Evolutionary conservation across 2,113 vertebrate species (phyloP), one percentile per base, ranked within the genome.

Genomic region (Gorsachius goisagi): DNA sequence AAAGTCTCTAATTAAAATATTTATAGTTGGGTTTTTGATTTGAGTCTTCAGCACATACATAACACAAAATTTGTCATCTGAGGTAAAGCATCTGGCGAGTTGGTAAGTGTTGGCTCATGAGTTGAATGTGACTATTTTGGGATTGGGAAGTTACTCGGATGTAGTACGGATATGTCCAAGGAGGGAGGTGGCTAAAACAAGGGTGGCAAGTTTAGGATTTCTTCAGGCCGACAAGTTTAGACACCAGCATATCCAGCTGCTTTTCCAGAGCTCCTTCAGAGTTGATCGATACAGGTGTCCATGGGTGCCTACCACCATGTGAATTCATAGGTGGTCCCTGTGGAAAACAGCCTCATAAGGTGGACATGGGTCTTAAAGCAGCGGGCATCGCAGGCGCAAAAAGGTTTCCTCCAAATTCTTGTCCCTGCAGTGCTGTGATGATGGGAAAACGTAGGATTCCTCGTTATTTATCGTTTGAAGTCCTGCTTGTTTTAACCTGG

Each of bases 1-100:
- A 92, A 93, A 90, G 45, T n/a, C n/a, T 28, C 10, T 63, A 50
- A 60, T 92, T 83, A 86, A 92, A 88, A 27, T 92, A 86, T 97
- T 96, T 96, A 95, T 93, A 67, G 94, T 82, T 88, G 33, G 75
- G 55, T 92, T 96, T 96, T 96, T 95, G 59, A 66, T 90, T 82
- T 64, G 45, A 90, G 88, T 85, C 73, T 66, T 78, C 71, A 30
- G 91, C 88, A 26, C 85, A 77, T 91, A 66, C 66, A 87, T 86
- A 76, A 89, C 95, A 66, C 93, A 83, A 27, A 89, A 47, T 35
- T 74, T 77, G 83, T 89, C 87, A 87, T 94, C 71, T 60, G 84
- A 92, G 89, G 79, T 93, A 88, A 93, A 91, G 88, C 90, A 93
- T 92, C 85, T 94, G 89, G 90, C 75, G 45, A 69, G 94, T 66